Evolutionary conservation across 2,888 invertebrate genomes (phyloP).

Genomic region (Parnassius orleans): DNA sequence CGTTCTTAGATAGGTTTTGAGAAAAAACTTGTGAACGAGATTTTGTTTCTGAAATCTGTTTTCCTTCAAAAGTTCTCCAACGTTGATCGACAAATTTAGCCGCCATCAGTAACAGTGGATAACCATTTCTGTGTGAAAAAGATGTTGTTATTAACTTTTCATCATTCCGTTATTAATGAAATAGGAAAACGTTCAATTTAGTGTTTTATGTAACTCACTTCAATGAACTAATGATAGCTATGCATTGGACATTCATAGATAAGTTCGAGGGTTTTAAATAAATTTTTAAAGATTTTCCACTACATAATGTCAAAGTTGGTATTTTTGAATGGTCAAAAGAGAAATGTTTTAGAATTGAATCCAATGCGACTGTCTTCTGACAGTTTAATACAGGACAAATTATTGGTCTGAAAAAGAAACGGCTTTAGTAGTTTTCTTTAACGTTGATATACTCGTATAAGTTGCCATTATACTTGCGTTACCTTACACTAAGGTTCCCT

Average conservation of each 20-base stretch:
- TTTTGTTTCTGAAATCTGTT: neutral
- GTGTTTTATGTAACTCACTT: slow-evolving; percentile 6
- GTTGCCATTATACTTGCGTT: neutral
- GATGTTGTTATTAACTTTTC: no score
- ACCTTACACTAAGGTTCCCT: slow-evolving; percentile 15
- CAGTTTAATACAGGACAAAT: slow-evolving; percentile 76
- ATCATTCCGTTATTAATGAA: neutral
- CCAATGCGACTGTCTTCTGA: slow-evolving; percentile 73
- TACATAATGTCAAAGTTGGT: slow-evolving; percentile 39
- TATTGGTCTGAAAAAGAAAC: slow-evolving; percentile 54
- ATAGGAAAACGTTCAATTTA: neutral
- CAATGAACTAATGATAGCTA: slow-evolving; percentile 23
- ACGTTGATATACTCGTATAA: neutral
- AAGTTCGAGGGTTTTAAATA: slow-evolving; percentile 31
- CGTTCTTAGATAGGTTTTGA: neutral
- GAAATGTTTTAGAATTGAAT: slow-evolving; percentile 77
- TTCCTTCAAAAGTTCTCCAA: neutral
- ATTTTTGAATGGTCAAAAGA: slow-evolving; percentile 79
- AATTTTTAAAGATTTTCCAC: slow-evolving; percentile 32
- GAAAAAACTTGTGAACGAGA: neutral
- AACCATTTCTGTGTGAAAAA: neutral
- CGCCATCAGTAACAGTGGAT: slow-evolving; percentile 16
- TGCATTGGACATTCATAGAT: slow-evolving; percentile 35
- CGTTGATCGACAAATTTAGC: slow-evolving; percentile 8
- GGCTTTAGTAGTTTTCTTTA: neutral